Evolutionary conservation across 1,140 invertebrate genomes (phyloP), one percentile per base, ranked within the genome.

Genomic region (Conopomorpha cramerella): DNA sequence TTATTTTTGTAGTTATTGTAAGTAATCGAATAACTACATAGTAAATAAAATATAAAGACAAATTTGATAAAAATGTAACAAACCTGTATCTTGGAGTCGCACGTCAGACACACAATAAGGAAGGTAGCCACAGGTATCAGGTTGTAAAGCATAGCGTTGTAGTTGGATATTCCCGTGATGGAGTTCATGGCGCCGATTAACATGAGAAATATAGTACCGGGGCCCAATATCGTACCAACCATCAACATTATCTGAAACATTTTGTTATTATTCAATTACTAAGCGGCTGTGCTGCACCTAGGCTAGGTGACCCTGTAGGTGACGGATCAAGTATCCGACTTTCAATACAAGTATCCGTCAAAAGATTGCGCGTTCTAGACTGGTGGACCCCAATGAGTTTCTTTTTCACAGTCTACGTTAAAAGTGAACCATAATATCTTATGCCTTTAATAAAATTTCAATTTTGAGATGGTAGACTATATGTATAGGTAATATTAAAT

Each of bases 101-200:
- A 89, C 0, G 88, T 89, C 70, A 99, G 95, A 60, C 96, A 99
- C 15, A 96, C 77, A 2, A 93, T 52, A 82, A 98, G 92, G 61
- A 95, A 97, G 11, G 88, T 68, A 2, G 90, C 61, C 49, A 91
- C 92, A 25, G 85, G 93, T 44, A 87, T 83, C 43, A 92, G 87
- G 60, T 93, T 94, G 51, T 90, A 86, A 33, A 89, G 82, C 34
- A 95, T 90, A 34, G 91, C 90, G 26, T 89, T 86, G 81, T 88
- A 88, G 60, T 91, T 92, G 59, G 89, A 88, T 38, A 94, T 89
- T 39, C 88, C 84, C 43, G 93, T 92, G 41, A 92, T 91, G 11
- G 92, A 89, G 37, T 93, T 92, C 51, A 95, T 94, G 16, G 93
- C 92, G 52, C 95, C 94, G 42, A 95, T 91, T 84, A 96, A 91